These are phyloP conservation scores for Teleopsis dalmanni DNA, from an alignment of 1,140 invertebrate genomes.

Conservation along the genomic window DNA sequence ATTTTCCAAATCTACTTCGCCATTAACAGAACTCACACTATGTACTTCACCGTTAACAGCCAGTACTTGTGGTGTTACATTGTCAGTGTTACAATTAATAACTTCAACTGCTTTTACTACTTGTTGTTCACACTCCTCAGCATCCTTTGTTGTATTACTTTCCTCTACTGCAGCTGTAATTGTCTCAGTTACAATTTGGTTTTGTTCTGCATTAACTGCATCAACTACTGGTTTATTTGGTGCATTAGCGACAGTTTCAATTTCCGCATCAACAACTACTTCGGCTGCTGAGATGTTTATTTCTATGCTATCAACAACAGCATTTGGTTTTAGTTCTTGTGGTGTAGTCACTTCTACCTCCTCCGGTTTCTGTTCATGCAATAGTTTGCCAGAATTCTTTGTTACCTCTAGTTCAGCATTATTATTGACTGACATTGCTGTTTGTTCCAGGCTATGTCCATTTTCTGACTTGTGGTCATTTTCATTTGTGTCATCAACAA, in stretches of 20 bases:
- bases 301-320: neutral
- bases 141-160: neutral
- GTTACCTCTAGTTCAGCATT: neutral
- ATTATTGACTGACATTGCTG: constrained; percentile 1
- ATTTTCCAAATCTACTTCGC: constrained; percentile 15
- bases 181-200: neutral
- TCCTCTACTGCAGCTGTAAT: neutral
- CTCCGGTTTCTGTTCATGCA: neutral
- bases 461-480: constrained; percentile 12
- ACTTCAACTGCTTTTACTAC: too few relatives aligned
- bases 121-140: too few relatives aligned
- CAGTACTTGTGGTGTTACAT: too few relatives aligned
- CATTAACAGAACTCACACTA: too few relatives aligned
- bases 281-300: neutral
- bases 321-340: neutral
- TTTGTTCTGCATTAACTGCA: neutral
- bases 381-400: neutral
- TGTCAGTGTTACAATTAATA: too few relatives aligned
- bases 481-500: constrained; percentile 7
- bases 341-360: neutral
- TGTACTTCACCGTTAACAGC: too few relatives aligned
- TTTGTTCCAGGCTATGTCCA: constrained; percentile 10
- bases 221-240: too few relatives aligned
- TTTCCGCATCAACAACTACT: neutral
- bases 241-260: neutral